Evolutionary conservation across 1,140 invertebrate species (phyloP).

Genomic region (Formica exsecta): DNA sequence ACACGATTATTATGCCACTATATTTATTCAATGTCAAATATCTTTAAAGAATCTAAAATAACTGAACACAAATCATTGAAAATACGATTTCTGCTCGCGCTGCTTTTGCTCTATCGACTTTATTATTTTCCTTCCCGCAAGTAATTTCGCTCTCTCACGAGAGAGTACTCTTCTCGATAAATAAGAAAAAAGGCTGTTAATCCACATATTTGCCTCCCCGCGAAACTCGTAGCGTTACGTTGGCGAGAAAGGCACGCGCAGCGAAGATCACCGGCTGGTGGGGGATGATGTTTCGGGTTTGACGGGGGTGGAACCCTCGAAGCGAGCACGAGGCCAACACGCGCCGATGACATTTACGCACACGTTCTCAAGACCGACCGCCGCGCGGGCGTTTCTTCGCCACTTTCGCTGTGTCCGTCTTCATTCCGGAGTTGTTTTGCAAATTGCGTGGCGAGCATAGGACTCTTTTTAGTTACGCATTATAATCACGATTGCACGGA

Average conservation of each 20-base stretch:
- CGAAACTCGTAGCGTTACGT: slow-evolving; percentile 38
- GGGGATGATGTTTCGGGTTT: slow-evolving; percentile 74
- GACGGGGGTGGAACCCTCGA: slow-evolving; percentile 74
- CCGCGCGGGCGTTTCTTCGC: slow-evolving; percentile 57
- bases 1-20: no score
- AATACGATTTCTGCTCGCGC: not conserved
- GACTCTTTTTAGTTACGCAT: not conserved
- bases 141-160: not conserved
- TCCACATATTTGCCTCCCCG: not conserved
- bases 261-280: slow-evolving; percentile 73
- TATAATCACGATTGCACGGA: not conserved
- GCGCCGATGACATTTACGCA: slow-evolving; percentile 81
- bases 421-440: slow-evolving; percentile 10
- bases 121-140: not conserved
- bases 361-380: slow-evolving; percentile 68
- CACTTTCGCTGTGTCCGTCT: not conserved
- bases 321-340: slow-evolving; percentile 82
- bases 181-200: slow-evolving; percentile 6
- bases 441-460: slow-evolving; percentile 2
- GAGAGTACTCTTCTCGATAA: not conserved
- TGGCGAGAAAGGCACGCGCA: slow-evolving; percentile 76
- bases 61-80: not conserved
- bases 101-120: not conserved
- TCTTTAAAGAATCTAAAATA: no score
- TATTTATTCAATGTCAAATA: not conserved